Base-by-base conservation (phyloP, 1,140 invertebrate genomes). In the Popillia japonica region DNA sequence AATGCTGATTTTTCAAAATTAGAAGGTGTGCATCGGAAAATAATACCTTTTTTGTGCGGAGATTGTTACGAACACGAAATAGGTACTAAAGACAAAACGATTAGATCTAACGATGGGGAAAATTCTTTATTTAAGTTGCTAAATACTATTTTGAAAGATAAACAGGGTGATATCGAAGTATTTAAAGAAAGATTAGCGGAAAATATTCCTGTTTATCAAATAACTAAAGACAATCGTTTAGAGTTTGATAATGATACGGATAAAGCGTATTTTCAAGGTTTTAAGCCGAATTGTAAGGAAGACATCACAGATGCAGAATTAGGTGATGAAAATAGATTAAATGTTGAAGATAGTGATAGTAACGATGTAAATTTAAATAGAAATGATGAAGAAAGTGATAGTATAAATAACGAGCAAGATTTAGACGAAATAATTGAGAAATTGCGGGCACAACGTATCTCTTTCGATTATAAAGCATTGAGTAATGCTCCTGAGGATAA, bases 41-140 rank as follows among this genome's bases (percentile, higher is more conserved):
- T 40, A n/a, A 73, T 73, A 17, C 27, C 34, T 40, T 73, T n/a
- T 41, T 73, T 73, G 61, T 64, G 61, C 6, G 61, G 11, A 64
- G 61, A 64, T 22, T 64, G 61, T 64, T 64, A 64, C 9, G 23
- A 64, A 64, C 2, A 27, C 8, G 61, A 64, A 27, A 7, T 64
- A 9, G 17, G 10, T n/a, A n/a, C n/a, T n/a, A n/a, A n/a, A n/a
- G n/a, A 27, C 14, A 14, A 73, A 6, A 20, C 10, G 9, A 2
- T 42, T 22, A 14, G 27, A 1, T 27, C 8, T 41, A 4, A 1
- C 3, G 40, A 1, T 73, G 27, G 4, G 0, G 72, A 42, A 40
- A 40, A 8, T 73, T 2, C 34, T 22, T 64, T 64, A 7, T 22
- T 23, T 22, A 27, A 64, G 1, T 2, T 64, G 4, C 22, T 64